Percentiles rank a stretch among this genome's conserved stretches.
Evolutionary conservation across 2,113 vertebrate genomes (phyloP).

Genomic region (Syngnathus floridae): DNA sequence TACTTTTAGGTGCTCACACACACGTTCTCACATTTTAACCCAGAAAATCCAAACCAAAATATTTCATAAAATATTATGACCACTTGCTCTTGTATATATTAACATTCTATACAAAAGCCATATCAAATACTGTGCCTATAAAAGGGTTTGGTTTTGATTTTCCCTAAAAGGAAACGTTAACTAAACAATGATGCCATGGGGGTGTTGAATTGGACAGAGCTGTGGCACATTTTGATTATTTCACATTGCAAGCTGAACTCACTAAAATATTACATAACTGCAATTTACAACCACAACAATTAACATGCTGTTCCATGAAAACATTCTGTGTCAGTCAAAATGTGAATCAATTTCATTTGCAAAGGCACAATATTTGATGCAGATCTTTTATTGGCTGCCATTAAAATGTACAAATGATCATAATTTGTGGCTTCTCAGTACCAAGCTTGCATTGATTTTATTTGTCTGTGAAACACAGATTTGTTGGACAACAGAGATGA

Average conservation of each 20-base stretch:
- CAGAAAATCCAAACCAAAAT: background rate
- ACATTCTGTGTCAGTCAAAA: background rate
- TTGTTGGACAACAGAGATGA: slow-evolving; percentile 21
- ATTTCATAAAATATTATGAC: background rate
- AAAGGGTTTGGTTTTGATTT: background rate
- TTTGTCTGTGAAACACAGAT: slow-evolving; percentile 13
- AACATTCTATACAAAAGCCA: background rate
- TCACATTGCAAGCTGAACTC: background rate
- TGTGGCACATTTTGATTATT: background rate
- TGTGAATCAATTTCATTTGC: background rate
- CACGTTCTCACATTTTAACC: background rate
- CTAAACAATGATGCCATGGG: background rate
- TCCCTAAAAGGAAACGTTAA: background rate
- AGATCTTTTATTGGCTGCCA: background rate
- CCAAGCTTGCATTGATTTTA: slow-evolving; percentile 16
- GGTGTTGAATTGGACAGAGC: background rate
- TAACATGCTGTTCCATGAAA: background rate
- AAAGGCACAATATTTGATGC: background rate
- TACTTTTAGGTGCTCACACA: background rate
- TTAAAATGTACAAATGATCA: background rate
- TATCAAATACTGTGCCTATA: background rate
- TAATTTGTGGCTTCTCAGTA: background rate
- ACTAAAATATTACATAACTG: background rate
- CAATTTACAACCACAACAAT: background rate
- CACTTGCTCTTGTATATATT: background rate